Base-by-base conservation (phyloP, 2,888 invertebrate genomes). In the Dyspetes luteomarginatus region DNA sequence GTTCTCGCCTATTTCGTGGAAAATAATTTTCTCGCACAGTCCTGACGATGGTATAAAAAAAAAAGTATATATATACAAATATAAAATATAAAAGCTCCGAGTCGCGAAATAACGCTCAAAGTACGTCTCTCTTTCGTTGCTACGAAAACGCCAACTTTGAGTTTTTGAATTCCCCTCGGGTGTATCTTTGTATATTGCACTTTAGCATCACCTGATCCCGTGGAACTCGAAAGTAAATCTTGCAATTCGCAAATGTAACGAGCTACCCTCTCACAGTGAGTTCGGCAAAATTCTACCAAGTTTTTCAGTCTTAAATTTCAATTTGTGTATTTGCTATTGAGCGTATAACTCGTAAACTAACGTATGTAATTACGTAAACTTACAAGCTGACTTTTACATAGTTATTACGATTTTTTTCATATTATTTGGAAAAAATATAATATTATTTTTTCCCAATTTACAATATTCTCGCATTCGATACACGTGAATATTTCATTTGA, bases 201-300 rank as follows among this genome's bases (percentile, higher is more conserved):
- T 56, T 30, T 24, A 26, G 19, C 15, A 5, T 19, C 52, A 48
- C 45, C 22, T 55, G 28, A 41, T 30, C 19, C 28, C 45, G 45
- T 19, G 58, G 43, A 72, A 72, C 50, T 72, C 41, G 28, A 67
- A 50, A 56, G 76, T 56, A 30, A 45, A 69, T 64, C 69, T 62
- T 77, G 45, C 69, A 62, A 56, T 64, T 69, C 55, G 69, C 69
- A 36, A 69, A 45, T 36, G 64, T 50, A n/a, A 58, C 19, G 69
- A 69, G 58, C 56, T n/a, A 17, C 26, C 22, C 26, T 52, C 52
- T 22, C 26, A 9, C n/a, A n/a, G 45, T 19, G 45, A 4, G 30
- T 12, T 41, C 17, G 30, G 58, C 58, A 52, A 50, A 68, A 50
- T 7, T 75, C 52, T 60, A 9, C n/a, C n/a, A n/a, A n/a, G n/a